phyloP scores from a whole-genome alignment of 1,140 invertebrate genomes.

The Micrasema longulum region DNA sequence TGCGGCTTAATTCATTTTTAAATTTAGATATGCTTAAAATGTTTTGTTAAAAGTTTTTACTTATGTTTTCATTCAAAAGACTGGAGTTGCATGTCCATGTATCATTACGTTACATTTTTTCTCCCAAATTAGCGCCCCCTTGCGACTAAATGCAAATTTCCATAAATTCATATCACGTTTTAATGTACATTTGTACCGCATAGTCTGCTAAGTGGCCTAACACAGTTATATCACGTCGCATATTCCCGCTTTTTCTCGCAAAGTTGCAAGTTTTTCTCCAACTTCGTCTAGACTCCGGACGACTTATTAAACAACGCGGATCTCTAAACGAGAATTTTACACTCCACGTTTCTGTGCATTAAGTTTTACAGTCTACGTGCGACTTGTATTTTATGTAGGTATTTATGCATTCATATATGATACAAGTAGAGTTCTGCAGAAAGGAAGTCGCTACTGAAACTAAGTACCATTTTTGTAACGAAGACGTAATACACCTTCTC shows the following conservation, averaged over 20 bases:
- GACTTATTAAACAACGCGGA: conserved; percentile 2
- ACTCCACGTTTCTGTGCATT: neutral
- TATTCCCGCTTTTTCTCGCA: conserved; percentile 20
- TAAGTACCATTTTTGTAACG: too few species aligned
- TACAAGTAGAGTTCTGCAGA: too few species aligned
- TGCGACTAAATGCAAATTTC: neutral
- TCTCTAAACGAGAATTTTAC: conserved; percentile 1
- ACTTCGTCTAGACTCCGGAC: conserved; percentile 29
- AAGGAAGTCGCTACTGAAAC: too few species aligned
- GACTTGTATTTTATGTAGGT: too few species aligned
- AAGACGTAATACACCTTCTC: too few species aligned
- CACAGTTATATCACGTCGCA: conserved; percentile 11
- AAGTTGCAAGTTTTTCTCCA: conserved; percentile 28
- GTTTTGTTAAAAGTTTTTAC: too few species aligned
- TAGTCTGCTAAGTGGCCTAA: neutral
- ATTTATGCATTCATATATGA: too few species aligned
- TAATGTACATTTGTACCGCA: neutral
- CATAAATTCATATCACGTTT: neutral
- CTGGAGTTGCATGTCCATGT: neutral
- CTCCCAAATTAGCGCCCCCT: neutral
- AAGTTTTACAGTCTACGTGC: too few species aligned
- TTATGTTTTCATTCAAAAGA: too few species aligned
- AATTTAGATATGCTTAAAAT: too few species aligned
- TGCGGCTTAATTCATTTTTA: too few species aligned
- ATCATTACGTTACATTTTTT: neutral